Conservation (phyloP, 2,113 vertebrate species). For the Aleadryas rufinucha region DNA sequence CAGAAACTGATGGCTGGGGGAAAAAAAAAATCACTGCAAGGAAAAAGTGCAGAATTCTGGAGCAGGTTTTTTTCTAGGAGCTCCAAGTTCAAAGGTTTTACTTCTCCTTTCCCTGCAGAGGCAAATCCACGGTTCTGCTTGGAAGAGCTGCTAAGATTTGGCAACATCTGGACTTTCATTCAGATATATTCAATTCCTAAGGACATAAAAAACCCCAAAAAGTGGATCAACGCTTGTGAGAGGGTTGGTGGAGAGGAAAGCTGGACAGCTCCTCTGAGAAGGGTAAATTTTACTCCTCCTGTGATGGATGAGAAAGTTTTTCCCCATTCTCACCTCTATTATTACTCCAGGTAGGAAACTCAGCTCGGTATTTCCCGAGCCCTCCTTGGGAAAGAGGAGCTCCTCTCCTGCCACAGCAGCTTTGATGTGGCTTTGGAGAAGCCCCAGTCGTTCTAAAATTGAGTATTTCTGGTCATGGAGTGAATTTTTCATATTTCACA, state of each 20-base stretch:
- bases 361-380: not conserved
- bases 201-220: not conserved
- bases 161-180: not conserved
- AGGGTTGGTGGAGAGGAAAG: not conserved
- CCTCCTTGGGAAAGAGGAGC: too few relatives aligned
- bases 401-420: not conserved
- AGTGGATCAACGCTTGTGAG: too few relatives aligned
- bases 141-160: not conserved
- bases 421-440: not conserved
- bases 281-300: not conserved
- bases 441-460: not conserved
- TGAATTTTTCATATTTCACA: not conserved
- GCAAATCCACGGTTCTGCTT: not conserved
- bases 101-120: not conserved
- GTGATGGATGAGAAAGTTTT: slow-evolving; percentile 18
- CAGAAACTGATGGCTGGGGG: not conserved
- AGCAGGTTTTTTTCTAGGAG: not conserved
- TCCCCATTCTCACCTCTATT: not conserved
- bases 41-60: not conserved
- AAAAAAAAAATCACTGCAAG: not conserved
- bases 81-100: not conserved
- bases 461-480: not conserved
- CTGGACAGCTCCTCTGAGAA: slow-evolving; percentile 10
- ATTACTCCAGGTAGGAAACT: not conserved
- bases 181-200: not conserved